Percentiles rank a stretch among this genome's conserved stretches.
These are phyloP conservation scores for Sus cebifrons DNA, from an alignment of 2,797 vertebrate species.

Conservation along the genomic window DNA sequence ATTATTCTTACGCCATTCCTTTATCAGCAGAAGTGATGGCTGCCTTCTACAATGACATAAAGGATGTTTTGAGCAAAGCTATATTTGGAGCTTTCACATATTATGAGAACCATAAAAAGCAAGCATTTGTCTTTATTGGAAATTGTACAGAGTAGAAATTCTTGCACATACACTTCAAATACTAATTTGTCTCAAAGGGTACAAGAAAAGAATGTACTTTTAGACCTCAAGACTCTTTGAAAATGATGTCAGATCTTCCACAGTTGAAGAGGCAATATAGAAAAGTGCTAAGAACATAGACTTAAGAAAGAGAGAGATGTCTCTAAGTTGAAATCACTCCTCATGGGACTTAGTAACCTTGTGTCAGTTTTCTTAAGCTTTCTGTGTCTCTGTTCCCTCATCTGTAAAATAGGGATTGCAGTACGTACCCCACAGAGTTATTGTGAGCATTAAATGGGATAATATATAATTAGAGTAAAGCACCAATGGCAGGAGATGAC, in stretches of 20 bases:
- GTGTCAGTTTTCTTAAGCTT: neutral
- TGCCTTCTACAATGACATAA: neutral
- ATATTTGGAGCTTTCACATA: neutral
- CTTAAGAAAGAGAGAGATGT: neutral
- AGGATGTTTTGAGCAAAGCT: neutral
- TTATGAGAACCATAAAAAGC: conserved; percentile 36
- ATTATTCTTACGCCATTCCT: neutral
- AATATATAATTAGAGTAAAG: neutral
- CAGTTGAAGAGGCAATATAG: neutral
- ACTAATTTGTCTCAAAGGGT: conserved; percentile 55
- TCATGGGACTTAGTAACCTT: neutral
- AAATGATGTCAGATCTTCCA: conserved; percentile 17
- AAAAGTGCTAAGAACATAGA: neutral
- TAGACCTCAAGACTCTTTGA: neutral
- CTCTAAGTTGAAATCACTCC: conserved; percentile 26
- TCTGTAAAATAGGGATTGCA: neutral
- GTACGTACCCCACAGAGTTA: too few species aligned
- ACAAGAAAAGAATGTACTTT: neutral
- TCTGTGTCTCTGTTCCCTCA: neutral
- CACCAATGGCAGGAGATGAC: neutral
- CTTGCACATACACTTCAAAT: conserved; percentile 50
- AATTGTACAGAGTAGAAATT: conserved; percentile 31
- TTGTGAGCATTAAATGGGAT: neutral
- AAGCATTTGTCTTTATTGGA: conserved; percentile 42
- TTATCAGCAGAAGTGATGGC: neutral